Conservation (phyloP, 2,888 invertebrate genomes). For the Drosophila paracracens region DNA sequence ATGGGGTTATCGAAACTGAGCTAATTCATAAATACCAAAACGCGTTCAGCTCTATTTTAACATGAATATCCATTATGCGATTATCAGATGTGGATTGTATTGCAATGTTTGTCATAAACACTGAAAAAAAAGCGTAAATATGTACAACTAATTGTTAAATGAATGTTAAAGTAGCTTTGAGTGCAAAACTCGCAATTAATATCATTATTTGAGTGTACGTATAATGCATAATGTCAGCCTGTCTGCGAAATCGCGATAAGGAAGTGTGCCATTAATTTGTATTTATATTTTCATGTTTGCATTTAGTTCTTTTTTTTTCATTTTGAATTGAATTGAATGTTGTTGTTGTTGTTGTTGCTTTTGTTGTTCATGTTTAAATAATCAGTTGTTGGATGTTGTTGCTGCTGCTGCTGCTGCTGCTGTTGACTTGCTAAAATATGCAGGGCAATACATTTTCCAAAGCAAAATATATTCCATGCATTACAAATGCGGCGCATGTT, state of each 20-base stretch:
- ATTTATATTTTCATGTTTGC: conserved; percentile 49
- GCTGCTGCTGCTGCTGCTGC: conserved; percentile 21
- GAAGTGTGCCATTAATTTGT: conserved; percentile 63
- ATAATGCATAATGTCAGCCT: conserved; percentile 16
- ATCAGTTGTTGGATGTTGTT: conserved; percentile 24
- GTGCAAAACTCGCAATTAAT: neutral
- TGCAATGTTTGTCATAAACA: neutral
- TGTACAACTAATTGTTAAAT: neutral
- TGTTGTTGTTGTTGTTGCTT: neutral
- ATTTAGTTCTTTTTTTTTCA: neutral
- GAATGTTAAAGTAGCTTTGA: neutral
- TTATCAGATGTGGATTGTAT: neutral
- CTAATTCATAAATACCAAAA: neutral
- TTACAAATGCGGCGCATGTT: conserved; percentile 51
- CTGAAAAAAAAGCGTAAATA: neutral
- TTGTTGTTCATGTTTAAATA: conserved; percentile 53
- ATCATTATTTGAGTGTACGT: neutral
- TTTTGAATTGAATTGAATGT: neutral
- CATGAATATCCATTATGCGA: neutral
- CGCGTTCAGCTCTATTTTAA: neutral
- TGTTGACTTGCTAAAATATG: conserved; percentile 52
- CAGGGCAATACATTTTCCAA: conserved; percentile 46
- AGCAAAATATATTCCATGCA: conserved; percentile 75
- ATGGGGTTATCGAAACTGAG: neutral
- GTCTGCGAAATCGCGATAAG: conserved; percentile 31